Conservation (phyloP, 2,797 vertebrate species). For the Florisuga fusca region DNA sequence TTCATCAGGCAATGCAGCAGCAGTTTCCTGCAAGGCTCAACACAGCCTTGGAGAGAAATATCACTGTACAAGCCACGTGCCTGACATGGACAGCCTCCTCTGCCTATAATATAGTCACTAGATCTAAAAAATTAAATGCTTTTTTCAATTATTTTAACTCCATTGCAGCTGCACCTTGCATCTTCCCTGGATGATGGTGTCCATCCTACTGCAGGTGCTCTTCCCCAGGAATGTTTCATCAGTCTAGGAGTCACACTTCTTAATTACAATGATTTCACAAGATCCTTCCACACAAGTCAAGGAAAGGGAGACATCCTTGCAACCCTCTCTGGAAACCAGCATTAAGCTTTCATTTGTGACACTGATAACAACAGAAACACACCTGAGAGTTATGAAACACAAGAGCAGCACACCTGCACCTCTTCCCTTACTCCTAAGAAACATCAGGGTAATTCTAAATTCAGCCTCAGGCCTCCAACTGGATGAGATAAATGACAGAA, state of each 20-base stretch:
- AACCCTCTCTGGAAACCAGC: neutral
- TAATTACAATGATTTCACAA: neutral
- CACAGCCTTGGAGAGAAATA: neutral
- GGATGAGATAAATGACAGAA: neutral
- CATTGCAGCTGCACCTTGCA: neutral
- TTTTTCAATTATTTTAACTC: no score
- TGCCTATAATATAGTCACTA: neutral
- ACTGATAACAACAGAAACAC: neutral
- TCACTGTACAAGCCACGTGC: neutral
- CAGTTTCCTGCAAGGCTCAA: neutral
- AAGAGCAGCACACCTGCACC: neutral
- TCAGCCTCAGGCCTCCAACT: neutral
- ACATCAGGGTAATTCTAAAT: neutral
- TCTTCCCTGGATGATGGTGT: neutral
- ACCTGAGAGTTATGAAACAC: neutral
- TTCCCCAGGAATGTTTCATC: neutral
- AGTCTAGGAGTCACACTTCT: neutral
- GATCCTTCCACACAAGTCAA: neutral
- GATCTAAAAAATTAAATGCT: neutral
- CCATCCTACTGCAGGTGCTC: neutral
- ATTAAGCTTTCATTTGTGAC: neutral
- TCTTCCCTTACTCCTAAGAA: neutral
- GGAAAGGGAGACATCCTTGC: neutral
- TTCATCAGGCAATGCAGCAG: neutral
- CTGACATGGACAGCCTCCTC: neutral